Evolutionary conservation across 2,797 vertebrate genomes (phyloP).

Genomic region (Melanotaenia parkinsoni): DNA sequence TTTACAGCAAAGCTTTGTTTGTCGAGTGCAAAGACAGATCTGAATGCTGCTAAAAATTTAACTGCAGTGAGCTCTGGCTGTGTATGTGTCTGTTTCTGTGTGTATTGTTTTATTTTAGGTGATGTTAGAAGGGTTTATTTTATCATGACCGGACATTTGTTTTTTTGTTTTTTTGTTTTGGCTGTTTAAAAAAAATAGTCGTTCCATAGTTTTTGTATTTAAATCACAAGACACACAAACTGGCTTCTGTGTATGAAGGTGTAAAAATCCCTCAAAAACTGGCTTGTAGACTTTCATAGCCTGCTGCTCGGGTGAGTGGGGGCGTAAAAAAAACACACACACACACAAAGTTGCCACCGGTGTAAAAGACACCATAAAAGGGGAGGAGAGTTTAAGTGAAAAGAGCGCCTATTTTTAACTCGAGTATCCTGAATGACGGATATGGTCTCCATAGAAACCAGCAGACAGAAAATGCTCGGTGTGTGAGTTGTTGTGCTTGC

Average conservation of each 20-base stretch:
- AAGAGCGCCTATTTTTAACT: slow-evolving; percentile 80
- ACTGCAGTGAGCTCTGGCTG: background rate
- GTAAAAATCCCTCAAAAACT: background rate
- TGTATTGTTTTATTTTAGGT: background rate
- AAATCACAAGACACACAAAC: slow-evolving; percentile 5
- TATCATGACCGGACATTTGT: background rate
- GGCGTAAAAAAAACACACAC: background rate
- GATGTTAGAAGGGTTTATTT: background rate
- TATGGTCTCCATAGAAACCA: slow-evolving; percentile 80
- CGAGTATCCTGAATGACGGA: slow-evolving; percentile 78
- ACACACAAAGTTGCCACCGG: slow-evolving; percentile 17
- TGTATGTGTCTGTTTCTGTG: background rate
- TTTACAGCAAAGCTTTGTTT: background rate
- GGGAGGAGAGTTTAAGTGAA: slow-evolving; percentile 57
- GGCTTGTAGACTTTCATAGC: background rate
- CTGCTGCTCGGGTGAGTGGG: background rate
- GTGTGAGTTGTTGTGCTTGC: slow-evolving; percentile 6
- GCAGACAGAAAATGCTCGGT: slow-evolving; percentile 38
- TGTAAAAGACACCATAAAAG: slow-evolving; percentile 35
- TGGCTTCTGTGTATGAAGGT: background rate
- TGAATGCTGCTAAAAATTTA: background rate
- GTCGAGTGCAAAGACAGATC: background rate
- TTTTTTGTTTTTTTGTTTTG: too few species aligned
- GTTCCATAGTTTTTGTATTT: background rate
- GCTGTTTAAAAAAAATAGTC: background rate